Percentiles rank a stretch among this genome's conserved stretches.
Conservation (phyloP, 2,113 vertebrate genomes). For the Grus americana region DNA sequence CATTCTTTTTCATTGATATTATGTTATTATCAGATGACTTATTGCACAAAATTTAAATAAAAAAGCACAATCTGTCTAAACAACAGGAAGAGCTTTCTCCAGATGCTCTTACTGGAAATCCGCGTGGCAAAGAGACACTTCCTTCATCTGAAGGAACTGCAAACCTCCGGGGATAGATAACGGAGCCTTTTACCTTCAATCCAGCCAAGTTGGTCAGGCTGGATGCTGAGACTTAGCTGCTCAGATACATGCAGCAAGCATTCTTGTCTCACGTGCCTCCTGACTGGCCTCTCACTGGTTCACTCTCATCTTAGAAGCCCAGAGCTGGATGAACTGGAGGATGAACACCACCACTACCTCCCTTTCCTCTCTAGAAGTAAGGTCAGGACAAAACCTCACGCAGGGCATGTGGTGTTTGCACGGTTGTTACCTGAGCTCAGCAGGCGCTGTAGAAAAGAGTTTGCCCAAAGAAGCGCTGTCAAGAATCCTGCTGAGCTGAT, state of each 20-base stretch:
- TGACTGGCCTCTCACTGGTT: not conserved
- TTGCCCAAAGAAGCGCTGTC: not conserved
- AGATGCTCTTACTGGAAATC: not conserved
- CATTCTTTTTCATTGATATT: not conserved
- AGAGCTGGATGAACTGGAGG: not conserved
- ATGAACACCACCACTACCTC: not conserved
- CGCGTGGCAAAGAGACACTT: not conserved
- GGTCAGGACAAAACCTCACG: not conserved
- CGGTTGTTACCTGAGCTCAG: not conserved
- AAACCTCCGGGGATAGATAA: not conserved
- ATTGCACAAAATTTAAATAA: conserved; percentile 38
- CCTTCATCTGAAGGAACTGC: not conserved
- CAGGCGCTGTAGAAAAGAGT: not conserved
- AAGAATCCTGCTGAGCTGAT: not conserved
- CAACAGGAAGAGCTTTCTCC: not conserved
- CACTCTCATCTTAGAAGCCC: not conserved
- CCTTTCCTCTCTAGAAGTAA: not conserved
- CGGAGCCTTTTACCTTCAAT: not conserved
- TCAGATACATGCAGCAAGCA: not conserved
- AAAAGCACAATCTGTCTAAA: conserved; percentile 2
- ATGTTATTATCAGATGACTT: conserved; percentile 40
- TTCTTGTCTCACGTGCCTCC: rapidly evolving
- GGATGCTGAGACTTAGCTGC: not conserved
- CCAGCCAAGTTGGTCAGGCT: not conserved
- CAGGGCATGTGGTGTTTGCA: not conserved